Base-by-base conservation (phyloP, 2,797 vertebrate species). In the Pogonophryne albipinna region DNA sequence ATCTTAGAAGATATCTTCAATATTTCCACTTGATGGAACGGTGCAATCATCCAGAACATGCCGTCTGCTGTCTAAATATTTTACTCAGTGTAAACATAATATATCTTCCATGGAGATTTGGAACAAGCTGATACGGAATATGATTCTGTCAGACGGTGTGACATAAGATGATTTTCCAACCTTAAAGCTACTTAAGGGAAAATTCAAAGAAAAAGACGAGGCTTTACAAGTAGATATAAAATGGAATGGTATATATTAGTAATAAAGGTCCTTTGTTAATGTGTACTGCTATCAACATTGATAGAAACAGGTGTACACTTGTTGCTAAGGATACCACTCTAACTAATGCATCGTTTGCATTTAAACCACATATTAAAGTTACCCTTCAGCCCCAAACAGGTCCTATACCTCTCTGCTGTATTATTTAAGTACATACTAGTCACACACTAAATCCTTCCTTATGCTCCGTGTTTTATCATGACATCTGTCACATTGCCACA, bases 1-100 rank as follows among this genome's bases (percentile, higher is more conserved):
- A 49, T 47, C 4, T 76, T 11, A 19, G 13, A 70, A 2, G 56
- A 20, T 17, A 46, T 74, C 14, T 23, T 10, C 6, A 65, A 55
- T 70, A 70, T 81, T 70, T 82, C 31, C n/a, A 20, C 38, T 50
- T 65, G 62, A 78, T 56, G 14, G 46, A 80, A 60, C 1, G 16
- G 23, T 59, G 10, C 59, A 56, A 31, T 45, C 50, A 27, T 63
- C 41, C 65, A 14, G 61, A 53, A 46, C 1, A 12, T 47, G 42
- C n/a, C 50, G 14, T 53, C 42, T 45, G 16, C 16, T 13, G 17
- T 72, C 49, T 75, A 27, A 55, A 67, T 64, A 59, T 74, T 78
- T 31, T 31, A 52, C 31, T 41, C 27, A 44, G 31, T 27, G 42
- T 41, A 16, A 64, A 50, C 38, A 62, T 65, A 75, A 31, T 52